Evolutionary conservation across 2,113 vertebrate species (phyloP), one percentile per base, ranked within the genome.

Genomic region (Furnarius figulus): DNA sequence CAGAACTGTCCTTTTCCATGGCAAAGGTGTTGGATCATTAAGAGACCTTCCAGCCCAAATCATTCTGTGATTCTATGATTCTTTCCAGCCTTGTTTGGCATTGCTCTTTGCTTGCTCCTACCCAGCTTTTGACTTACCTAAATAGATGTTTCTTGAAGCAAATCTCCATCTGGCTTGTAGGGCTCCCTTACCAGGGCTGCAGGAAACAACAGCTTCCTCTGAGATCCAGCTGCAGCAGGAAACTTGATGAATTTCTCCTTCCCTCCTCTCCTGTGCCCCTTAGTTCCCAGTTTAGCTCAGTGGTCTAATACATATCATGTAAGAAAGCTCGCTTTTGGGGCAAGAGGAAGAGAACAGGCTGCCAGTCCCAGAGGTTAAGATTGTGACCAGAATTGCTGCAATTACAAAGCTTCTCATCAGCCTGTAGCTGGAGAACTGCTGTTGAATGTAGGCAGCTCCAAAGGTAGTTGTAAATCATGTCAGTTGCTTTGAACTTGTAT

Each of bases 151-250:
- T 90, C 75, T 78, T 75, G 53, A 78, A 76, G 58, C 5, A 13
- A 67, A 71, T 33, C 42, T 30, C 63, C 75, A 56, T 74, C 79
- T 90, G 86, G 53, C 35, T 79, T 35, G 31, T 35, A 63, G 82
- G 37, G 71, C 50, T 92, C 66, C 39, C 50, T 40, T 84, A 17
- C 53, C 59, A 74, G 35, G 59, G 88, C 71, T 88, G 91, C 93
- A 95, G 94, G 93, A 96, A 95, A 62, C 44, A 56, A 42, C 14
- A 10, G 47, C 91, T 96, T 96, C 94, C 94, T 93, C 93, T 70
- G 86, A 88, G 79, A 63, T 59, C 94, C 15, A 10, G 44, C 86
- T 90, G 79, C 89, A 76, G 89, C 82, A 92, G 94, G 90, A 95
- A 91, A 91, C 86, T 10, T 35, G 22, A 53, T 46, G 2, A 71